Conservation (phyloP, 37 sponge, comb jelly and placozoan species). For the Crambe crambe region DNA sequence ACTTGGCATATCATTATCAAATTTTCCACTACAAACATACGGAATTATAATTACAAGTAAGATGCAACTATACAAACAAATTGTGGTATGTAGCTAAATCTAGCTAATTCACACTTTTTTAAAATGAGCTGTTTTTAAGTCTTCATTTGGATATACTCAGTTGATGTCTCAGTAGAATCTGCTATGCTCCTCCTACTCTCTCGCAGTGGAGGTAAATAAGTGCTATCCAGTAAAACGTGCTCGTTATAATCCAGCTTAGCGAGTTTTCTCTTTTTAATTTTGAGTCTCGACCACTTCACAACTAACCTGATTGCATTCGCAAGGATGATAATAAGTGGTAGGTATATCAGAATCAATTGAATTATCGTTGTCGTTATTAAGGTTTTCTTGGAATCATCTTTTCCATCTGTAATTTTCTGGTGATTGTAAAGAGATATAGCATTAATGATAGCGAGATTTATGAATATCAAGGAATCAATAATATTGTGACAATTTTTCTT, state of each 20-base stretch:
- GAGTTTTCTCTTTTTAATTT: background rate
- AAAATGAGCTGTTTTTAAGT: no score
- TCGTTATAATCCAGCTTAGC: background rate
- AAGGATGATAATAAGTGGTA: background rate
- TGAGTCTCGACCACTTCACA: background rate
- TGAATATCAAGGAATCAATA: constrained; percentile 33
- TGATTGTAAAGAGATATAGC: constrained; percentile 29
- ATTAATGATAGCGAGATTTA: constrained; percentile 16
- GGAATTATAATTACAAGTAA: no score
- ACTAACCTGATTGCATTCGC: background rate
- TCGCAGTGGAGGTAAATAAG: background rate
- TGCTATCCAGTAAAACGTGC: background rate
- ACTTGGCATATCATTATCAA: no score
- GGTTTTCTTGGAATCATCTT: background rate
- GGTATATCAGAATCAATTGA: background rate
- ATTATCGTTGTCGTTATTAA: background rate
- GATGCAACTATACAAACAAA: no score
- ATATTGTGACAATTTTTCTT: constrained; percentile 24
- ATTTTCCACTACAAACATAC: no score
- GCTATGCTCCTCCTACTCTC: no score
- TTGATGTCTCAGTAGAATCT: no score
- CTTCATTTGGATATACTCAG: no score
- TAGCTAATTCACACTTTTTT: no score
- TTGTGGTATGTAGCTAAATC: no score
- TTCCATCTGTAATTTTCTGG: background rate